Evolutionary conservation across 1,140 invertebrate species (phyloP), one percentile per base, ranked within the genome.

Genomic region (Brachionus plicatilis): DNA sequence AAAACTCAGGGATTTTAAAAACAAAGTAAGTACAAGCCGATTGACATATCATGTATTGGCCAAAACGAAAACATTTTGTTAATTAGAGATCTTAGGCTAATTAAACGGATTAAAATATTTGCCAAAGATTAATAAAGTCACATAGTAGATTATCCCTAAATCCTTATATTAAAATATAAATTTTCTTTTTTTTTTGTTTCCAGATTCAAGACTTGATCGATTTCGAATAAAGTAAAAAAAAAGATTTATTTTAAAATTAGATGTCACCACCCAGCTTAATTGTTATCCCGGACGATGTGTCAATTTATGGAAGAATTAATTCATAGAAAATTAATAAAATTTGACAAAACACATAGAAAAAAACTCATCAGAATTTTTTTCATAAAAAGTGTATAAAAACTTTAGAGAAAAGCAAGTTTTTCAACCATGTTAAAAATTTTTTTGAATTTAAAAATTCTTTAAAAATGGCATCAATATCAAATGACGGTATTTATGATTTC

Each of bases 41-140:
- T 72, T 72, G 37, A 72, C 68, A 72, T 72, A 72, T 72, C 68
- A 72, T 72, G 68, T 43, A 43, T n/a, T 68, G n/a, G 66, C 33
- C 66, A 37, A 72, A 41, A 72, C 41, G 43, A n/a, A 33, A 33
- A 68, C 27, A 33, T 68, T 33, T 14, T 27, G 11, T n/a, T 72
- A 41, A 41, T 72, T 72, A 72, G 37, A 20, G 33, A 33, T 68
- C 17, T 68, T 41, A 33, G 27, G 68, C 4, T 72, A 72, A 72
- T 72, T 72, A 72, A 72, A 72, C 41, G 68, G 68, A 72, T 72
- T 72, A 72, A 72, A 41, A 43, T 43, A 41, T 72, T 20, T 41
- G 41, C n/a, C 66, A 68, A 68, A 68, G 33, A 68, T 72, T 72
- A 43, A 20, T 24, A 72, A 72, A 72, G n/a, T 20, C 41, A 41